A percentile compares a stretch with the other conserved stretches of the same genome.
Conservation (phyloP, 2,797 vertebrate genomes). For the Fundulus diaphanus region DNA sequence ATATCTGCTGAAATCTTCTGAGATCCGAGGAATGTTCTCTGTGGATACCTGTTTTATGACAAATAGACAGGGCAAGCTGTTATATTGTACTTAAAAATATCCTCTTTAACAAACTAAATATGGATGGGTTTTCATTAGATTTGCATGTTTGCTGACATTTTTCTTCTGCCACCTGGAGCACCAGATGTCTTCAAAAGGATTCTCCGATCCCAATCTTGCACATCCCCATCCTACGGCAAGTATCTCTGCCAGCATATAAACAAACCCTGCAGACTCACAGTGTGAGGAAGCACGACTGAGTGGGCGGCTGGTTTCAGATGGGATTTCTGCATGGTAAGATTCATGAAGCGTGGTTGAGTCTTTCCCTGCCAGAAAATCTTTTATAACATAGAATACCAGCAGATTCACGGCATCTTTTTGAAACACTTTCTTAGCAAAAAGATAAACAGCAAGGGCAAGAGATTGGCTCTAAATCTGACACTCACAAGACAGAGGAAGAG, state of each 20-base stretch:
- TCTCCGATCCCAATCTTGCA: neutral
- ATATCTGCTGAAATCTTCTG: neutral
- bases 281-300: slow-evolving; percentile 21
- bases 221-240: neutral
- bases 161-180: neutral
- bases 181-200: neutral
- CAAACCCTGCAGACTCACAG: slow-evolving; percentile 11
- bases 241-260: neutral
- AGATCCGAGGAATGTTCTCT: neutral
- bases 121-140: neutral
- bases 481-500: neutral
- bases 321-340: neutral
- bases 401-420: neutral
- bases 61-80: neutral
- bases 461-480: neutral
- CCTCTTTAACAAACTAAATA: neutral
- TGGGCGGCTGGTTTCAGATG: slow-evolving; percentile 5
- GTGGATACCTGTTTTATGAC: neutral
- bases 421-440: neutral
- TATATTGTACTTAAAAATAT: neutral
- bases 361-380: neutral
- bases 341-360: slow-evolving; percentile 12
- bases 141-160: neutral
- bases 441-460: neutral
- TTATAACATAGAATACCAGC: neutral